Evolutionary conservation across 2,888 invertebrate species (phyloP).

Genomic region (Gymnocheta viridis): DNA sequence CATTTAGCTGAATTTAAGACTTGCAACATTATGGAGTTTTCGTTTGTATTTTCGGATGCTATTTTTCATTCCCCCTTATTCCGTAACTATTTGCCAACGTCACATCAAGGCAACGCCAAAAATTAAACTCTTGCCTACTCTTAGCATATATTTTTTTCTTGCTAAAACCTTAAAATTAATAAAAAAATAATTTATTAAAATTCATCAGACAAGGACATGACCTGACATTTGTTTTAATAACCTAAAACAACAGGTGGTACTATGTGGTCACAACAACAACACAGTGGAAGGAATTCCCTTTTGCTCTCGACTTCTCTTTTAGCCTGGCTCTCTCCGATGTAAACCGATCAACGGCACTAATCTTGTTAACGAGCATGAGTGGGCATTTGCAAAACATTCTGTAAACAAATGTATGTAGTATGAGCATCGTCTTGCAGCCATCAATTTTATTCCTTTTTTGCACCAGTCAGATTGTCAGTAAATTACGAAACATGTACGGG

Average conservation of each 20-base stretch:
- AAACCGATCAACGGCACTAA: slow-evolving; percentile 25
- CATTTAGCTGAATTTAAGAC: too few relatives aligned
- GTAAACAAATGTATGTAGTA: slow-evolving; percentile 38
- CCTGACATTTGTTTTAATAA: slow-evolving; percentile 72
- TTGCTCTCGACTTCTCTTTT: neutral
- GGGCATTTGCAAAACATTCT: slow-evolving; percentile 51
- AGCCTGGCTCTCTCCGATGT: neutral
- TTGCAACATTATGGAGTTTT: too few relatives aligned
- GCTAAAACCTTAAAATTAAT: slow-evolving; percentile 9
- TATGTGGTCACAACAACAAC: neutral
- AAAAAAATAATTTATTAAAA: slow-evolving; percentile 37
- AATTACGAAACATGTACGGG: slow-evolving; percentile 52
- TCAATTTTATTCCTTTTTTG: neutral
- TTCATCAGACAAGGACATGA: slow-evolving; percentile 70
- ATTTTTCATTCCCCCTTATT: too few relatives aligned
- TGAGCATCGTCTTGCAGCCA: slow-evolving; percentile 6
- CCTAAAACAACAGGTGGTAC: slow-evolving; percentile 72
- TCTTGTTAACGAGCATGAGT: slow-evolving; percentile 65
- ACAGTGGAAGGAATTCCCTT: neutral
- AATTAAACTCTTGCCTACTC: too few relatives aligned
- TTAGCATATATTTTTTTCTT: neutral
- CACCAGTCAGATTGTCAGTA: slow-evolving; percentile 12
- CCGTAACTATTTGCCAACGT: too few relatives aligned
- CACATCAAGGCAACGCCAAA: too few relatives aligned
- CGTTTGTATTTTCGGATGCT: too few relatives aligned